phyloP scores from a whole-genome alignment of 2,888 invertebrate genomes.

The Cloeon dipterum region DNA sequence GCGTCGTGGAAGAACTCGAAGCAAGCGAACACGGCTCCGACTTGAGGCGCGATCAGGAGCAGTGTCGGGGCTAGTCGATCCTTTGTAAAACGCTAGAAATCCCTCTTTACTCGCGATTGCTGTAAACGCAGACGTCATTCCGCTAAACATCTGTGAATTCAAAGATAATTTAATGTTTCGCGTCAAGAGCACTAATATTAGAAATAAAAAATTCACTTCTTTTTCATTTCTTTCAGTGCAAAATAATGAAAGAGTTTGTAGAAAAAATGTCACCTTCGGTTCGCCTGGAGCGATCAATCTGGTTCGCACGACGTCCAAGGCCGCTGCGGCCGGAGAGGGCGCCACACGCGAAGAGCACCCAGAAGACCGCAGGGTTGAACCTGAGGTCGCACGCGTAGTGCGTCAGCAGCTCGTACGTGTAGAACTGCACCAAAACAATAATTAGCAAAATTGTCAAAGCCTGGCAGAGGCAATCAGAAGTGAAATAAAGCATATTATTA shows the following conservation, averaged over 20 bases:
- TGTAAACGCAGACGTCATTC: conserved; percentile 31
- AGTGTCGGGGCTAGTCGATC: conserved; percentile 63
- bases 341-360: conserved; percentile 51
- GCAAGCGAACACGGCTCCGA: conserved; percentile 76
- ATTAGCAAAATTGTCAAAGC: too few species aligned
- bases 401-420: conserved; percentile 16
- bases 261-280: too few species aligned
- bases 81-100: conserved; percentile 50
- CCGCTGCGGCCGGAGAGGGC: conserved; percentile 57
- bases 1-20: conserved; percentile 55
- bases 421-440: conserved; percentile 15
- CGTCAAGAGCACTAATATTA: too few species aligned
- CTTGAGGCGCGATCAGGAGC: conserved; percentile 69
- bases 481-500: too few species aligned
- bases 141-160: conserved; percentile 34
- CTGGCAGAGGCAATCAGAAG: too few species aligned
- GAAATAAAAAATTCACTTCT: too few species aligned
- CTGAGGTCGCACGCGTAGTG: conserved; percentile 8
- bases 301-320: conserved; percentile 83
- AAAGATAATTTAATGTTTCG: too few species aligned
- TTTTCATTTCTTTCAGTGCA: too few species aligned
- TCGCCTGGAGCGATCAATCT: conserved; percentile 69
- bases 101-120: conserved; percentile 44
- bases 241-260: too few species aligned
- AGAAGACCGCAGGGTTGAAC: background rate